Percentiles rank a stretch among this genome's conserved stretches.
These are phyloP conservation scores for Bettongia penicillata DNA, from an alignment of 2,113 vertebrate genomes.

Conservation along the genomic window DNA sequence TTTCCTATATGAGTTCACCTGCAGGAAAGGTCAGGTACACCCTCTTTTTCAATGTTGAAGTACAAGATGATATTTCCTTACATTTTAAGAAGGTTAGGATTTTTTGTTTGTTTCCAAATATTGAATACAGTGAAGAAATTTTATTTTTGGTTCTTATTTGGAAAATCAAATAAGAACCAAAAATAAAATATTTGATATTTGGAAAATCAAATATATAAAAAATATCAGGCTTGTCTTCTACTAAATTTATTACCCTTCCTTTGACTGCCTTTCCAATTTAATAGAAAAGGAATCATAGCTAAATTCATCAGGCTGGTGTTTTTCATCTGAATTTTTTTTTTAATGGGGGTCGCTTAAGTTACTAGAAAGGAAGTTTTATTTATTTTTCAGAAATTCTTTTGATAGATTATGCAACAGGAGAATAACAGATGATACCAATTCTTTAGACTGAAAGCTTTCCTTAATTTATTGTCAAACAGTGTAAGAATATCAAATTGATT, in stretches of 20 bases:
- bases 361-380: constrained; percentile 51
- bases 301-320: constrained; percentile 31
- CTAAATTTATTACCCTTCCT: constrained; percentile 4
- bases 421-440: constrained; percentile 2
- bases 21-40: not conserved
- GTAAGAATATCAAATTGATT: constrained; percentile 22
- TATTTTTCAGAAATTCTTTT: constrained; percentile 54
- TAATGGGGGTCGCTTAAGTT: not conserved
- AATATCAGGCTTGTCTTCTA: not conserved
- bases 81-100: constrained; percentile 3
- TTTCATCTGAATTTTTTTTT: constrained; percentile 36
- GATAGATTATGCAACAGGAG: constrained; percentile 37
- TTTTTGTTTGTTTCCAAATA: not conserved
- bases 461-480: constrained; percentile 42
- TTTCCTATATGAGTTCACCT: not conserved
- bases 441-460: constrained; percentile 4
- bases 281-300: constrained; percentile 37
- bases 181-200: too few relatives aligned
- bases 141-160: not conserved
- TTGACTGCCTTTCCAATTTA: constrained; percentile 37
- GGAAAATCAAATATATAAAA: not conserved
- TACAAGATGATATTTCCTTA: not conserved
- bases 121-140: constrained; percentile 21
- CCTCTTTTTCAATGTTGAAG: not conserved
- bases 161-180: not conserved